phyloP scores from a whole-genome alignment of 2,888 invertebrate genomes.

The Oscheius onirici region DNA sequence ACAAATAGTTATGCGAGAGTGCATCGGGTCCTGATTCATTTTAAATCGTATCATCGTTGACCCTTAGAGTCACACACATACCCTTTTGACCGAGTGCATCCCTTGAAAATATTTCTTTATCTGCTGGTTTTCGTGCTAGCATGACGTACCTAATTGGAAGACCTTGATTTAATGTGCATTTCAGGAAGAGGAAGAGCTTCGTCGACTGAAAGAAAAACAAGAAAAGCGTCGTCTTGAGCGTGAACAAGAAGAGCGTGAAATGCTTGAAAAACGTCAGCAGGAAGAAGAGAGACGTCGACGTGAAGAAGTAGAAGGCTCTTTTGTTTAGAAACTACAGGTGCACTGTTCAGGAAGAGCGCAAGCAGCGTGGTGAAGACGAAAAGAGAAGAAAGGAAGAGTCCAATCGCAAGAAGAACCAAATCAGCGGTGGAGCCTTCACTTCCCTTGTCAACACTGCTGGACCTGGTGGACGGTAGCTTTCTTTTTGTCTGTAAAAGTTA shows the following conservation, averaged over 20 bases:
- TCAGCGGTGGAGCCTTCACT: constrained; percentile 47
- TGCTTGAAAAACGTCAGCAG: constrained; percentile 60
- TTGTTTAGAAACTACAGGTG: neutral
- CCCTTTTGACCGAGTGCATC: too few relatives aligned
- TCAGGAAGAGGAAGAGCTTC: constrained; percentile 73
- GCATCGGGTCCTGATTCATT: too few relatives aligned
- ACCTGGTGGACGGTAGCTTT: constrained; percentile 31
- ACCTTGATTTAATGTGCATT: neutral
- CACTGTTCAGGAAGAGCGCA: constrained; percentile 59
- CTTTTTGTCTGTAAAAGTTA: constrained; percentile 5
- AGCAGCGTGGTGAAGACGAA: constrained; percentile 61
- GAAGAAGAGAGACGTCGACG: constrained; percentile 67
- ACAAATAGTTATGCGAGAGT: too few relatives aligned
- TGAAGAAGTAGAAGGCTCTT: constrained; percentile 59
- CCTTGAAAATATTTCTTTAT: too few relatives aligned
- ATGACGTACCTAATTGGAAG: too few relatives aligned
- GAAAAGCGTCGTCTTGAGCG: constrained; percentile 68
- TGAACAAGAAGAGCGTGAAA: constrained; percentile 66
- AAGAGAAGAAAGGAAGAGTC: constrained; percentile 63
- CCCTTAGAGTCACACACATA: too few relatives aligned
- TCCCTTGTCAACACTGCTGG: constrained; percentile 6
- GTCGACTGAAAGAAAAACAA: constrained; percentile 85
- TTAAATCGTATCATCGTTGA: too few relatives aligned
- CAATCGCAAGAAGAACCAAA: constrained; percentile 55
- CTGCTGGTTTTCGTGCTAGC: too few relatives aligned